Percentiles rank a stretch among this genome's conserved stretches.
These are phyloP conservation scores for Tenebrio molitor DNA, from an alignment of 1,140 invertebrate species.

Conservation along the genomic window DNA sequence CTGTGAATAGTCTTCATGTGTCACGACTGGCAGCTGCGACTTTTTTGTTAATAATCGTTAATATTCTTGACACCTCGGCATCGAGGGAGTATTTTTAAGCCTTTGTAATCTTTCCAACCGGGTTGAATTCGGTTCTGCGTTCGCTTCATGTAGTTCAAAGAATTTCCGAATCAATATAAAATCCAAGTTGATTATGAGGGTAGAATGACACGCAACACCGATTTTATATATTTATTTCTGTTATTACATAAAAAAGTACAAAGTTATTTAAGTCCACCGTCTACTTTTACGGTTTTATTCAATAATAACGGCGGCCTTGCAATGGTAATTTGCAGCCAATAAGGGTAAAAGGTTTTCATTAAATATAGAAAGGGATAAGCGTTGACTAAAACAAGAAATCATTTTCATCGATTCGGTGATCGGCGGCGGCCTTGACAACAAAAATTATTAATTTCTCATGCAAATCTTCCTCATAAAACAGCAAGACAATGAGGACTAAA, in stretches of 20 bases:
- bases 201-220: conserved; percentile 21
- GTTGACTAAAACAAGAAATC: neutral
- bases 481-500: conserved; percentile 24
- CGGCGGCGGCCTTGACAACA: neutral
- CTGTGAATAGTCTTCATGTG: no score
- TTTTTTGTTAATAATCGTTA: neutral
- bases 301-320: neutral
- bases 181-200: conserved; percentile 31
- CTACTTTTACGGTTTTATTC: conserved; percentile 24
- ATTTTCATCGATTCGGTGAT: neutral
- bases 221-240: conserved; percentile 18
- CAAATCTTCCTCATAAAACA: conserved; percentile 25
- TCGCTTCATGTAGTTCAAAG: conserved; percentile 28
- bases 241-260: conserved; percentile 14
- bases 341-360: neutral
- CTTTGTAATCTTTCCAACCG: conserved; percentile 14
- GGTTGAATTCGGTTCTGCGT: conserved; percentile 14
- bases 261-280: neutral
- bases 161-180: conserved; percentile 31
- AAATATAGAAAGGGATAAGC: neutral
- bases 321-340: neutral
- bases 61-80: neutral
- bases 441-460: conserved; percentile 28
- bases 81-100: neutral
- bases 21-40: no score